Evolutionary conservation across 2,797 vertebrate genomes (phyloP), one percentile per base, ranked within the genome.

Genomic region (Distichodus sexfasciatus): DNA sequence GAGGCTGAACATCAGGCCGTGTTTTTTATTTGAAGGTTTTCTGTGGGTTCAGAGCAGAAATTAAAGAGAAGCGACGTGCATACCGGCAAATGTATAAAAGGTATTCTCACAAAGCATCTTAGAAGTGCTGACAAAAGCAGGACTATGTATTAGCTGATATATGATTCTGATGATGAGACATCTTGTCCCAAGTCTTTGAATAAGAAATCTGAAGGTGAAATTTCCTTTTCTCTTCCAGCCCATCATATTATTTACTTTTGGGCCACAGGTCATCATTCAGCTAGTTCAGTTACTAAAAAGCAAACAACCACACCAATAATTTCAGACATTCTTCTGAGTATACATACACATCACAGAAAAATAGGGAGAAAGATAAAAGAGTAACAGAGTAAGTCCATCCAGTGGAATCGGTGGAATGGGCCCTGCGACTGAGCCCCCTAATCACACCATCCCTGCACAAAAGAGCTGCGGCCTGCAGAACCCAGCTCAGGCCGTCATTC

Each of bases 391-490:
- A 7, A 43, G 28, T 54, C 69, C 70, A 71, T 83, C 76, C 77
- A 77, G 72, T 81, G 58, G 48, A 83, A 87, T 83, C 78, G 76
- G 79, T 87, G 88, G 87, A 87, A 88, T 84, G 80, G 82, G 78
- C 48, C 75, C 81, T 79, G 80, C 80, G 82, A 81, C 86, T 81
- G 80, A 85, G 81, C 76, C 76, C 82, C 79, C 75, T 84, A 86
- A 88, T 87, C 84, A 79, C 80, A 83, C 79, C 82, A 82, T 76
- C 75, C 80, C 62, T 68, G 78, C 75, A 82, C 75, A 83, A 89
- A 90, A 90, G 86, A 87, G 83, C 85, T 87, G 84, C 23, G 70
- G 71, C 81, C 82, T 83, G 85, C 87, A 90, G 74, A 87, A 83
- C 85, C 79, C 78, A 74, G 77, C 63, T 57, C 75, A 78, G 76